phyloP scores from a whole-genome alignment of 2,113 vertebrate genomes.

The Brachirus orientalis region DNA sequence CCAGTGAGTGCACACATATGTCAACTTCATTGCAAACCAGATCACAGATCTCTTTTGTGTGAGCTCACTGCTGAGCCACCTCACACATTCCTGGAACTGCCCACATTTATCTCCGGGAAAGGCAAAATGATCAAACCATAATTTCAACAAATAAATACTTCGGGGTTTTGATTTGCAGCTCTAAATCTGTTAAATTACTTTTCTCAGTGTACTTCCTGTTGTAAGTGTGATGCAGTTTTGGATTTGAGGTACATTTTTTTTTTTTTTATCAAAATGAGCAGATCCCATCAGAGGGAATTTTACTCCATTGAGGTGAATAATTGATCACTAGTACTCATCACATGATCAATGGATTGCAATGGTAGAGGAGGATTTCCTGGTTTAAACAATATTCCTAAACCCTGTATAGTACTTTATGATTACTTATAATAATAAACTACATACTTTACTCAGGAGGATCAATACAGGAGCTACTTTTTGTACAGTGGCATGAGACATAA shows the following conservation, averaged over 20 bases:
- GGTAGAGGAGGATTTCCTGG: constrained; percentile 46
- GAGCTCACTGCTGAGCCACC: constrained; percentile 43
- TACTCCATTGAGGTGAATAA: constrained; percentile 7
- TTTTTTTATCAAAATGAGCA: not conserved
- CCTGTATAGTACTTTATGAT: constrained; percentile 10
- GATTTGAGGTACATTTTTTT: not conserved
- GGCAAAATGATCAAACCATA: constrained; percentile 19
- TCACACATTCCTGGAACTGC: constrained; percentile 53
- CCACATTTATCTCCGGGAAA: constrained; percentile 27
- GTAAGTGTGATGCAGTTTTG: not conserved
- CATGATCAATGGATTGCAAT: constrained; percentile 28
- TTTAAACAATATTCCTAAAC: constrained; percentile 30
- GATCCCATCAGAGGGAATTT: constrained; percentile 8
- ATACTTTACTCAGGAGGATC: constrained; percentile 56
- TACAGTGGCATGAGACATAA: constrained; percentile 19
- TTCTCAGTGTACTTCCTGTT: not conserved
- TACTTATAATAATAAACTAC: constrained; percentile 26
- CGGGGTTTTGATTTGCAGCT: constrained; percentile 1
- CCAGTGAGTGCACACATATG: constrained; percentile 41
- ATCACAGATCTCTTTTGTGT: constrained; percentile 47
- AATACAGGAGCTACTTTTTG: constrained; percentile 37
- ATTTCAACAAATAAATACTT: constrained; percentile 38
- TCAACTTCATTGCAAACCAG: constrained; percentile 60
- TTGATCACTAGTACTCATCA: constrained; percentile 35
- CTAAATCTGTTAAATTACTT: constrained; percentile 4